Evolutionary conservation across 2,113 vertebrate species (phyloP), one percentile per base, ranked within the genome.

Genomic region (Thamnaconus septentrionalis): DNA sequence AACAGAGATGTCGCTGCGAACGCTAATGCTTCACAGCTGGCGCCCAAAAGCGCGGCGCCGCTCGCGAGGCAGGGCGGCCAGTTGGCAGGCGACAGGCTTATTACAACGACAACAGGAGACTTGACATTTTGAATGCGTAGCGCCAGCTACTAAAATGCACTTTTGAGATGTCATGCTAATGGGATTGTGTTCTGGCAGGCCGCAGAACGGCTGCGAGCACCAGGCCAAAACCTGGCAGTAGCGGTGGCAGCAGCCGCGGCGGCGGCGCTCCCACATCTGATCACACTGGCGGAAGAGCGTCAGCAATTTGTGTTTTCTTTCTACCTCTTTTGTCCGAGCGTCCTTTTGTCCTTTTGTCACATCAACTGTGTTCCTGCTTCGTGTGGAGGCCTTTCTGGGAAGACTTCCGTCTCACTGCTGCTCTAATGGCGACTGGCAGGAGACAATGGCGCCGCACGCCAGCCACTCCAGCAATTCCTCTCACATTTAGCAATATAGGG

Each of bases 91-190:
- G 71, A 64, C 60, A 52, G 66, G 69, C 69, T 82, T 84, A 84
- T 87, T 79, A 82, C 84, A 78, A 76, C 77, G 61, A 73, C 76
- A 80, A 85, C 87, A 82, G 76, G 84, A 85, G 87, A 81, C 71
- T 43, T 86, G 85, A 81, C 85, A 85, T 86, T 85, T 84, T 64
- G 75, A 53, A 81, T 79, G 71, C 4, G 69, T 78, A 53, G 78
- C 79, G 80, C 72, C 75, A 78, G 39, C 39, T 69, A 85, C 65
- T 76, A 70, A 82, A 85, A 85, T 73, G 80, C 73, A 80, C 85
- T 80, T 81, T 78, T 55, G 74, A 80, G 75, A 80, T 83, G 80
- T 76, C 76, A 80, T 66, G 41, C 62, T 78, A 75, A 80, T 81
- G 81, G 78, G 80, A 76, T 79, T 84, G 74, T 68, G 65, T 74